Base-by-base conservation (phyloP, 2,888 invertebrate genomes). In the Seira musarum region DNA sequence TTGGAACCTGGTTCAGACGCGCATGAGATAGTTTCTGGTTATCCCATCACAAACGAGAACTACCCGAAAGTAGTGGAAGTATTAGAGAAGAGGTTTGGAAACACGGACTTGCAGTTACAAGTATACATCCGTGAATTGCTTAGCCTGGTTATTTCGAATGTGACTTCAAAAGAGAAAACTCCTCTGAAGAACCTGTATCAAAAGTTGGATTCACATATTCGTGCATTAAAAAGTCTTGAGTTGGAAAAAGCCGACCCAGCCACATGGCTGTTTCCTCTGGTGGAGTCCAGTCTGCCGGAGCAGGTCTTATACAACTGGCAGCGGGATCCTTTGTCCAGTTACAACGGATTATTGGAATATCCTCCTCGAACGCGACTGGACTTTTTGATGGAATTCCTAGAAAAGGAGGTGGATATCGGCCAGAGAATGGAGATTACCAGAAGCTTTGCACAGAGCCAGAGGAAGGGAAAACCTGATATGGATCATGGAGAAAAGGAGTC, bases 351-450 rank as follows among this genome's bases (percentile, higher is more conserved):
- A 0, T n/a, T 15, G 0, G 40, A 60, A 13, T 46, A 15, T 0
- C 69, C 74, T 1, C 63, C 72, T 6, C 67, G 46, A 21, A 68
- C 25, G 3, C 0, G 63, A 25, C 19, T 79, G 68, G 72, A 79
- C 24, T 53, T 61, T 5, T 21, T 80, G 13, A 24, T 80, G 53
- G 35, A 63, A 6, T 80, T 74, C 19, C 2, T 80, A 13, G 63
- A 22, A 10, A 25, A 68, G 21, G 79, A 79, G 60, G 68, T 79
- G 0, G 57, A 71, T 3, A 60, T 65, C 10, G 13, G 49, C 2
- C 40, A 69, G 2, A 2, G 65, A 21, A 30, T 49, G 1, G 64
- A 63, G 2, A 25, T 72, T 0, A 49, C 46, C 1, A 46, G 40
- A 5, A 72, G 13, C 17, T 72, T 72, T 30, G 15, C 46, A 5